phyloP scores from a whole-genome alignment of 2,113 vertebrate species.

The Himantopus leucocephalus region DNA sequence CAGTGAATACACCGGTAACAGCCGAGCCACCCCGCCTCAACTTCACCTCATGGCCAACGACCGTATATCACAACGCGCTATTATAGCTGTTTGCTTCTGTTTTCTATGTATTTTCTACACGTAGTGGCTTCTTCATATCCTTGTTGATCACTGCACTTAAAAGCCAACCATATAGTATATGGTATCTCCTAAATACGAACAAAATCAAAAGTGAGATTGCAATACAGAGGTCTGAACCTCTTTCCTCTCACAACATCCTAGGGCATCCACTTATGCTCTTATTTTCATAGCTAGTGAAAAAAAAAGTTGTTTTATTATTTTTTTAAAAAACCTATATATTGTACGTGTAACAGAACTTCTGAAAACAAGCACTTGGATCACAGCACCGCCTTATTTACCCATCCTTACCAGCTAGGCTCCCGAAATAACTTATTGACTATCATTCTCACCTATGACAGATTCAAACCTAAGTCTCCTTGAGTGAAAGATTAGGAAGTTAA shows the following conservation, averaged over 20 bases:
- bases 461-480: neutral
- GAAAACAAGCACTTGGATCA: neutral
- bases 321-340: neutral
- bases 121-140: neutral
- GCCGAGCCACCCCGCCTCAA: neutral
- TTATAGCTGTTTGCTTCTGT: neutral
- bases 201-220: neutral
- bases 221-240: neutral
- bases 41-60: neutral
- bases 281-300: neutral
- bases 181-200: neutral
- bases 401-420: neutral
- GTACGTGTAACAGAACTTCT: neutral
- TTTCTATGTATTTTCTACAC: neutral
- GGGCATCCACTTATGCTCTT: neutral
- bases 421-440: constrained; percentile 40
- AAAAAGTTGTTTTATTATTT: neutral
- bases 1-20: neutral
- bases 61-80: neutral
- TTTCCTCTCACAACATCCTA: neutral
- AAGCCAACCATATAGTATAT: neutral
- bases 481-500: constrained; percentile 53
- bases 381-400: neutral
- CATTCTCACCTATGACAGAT: constrained; percentile 8
- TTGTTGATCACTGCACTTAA: neutral